Evolutionary conservation across 2,113 vertebrate species (phyloP), one percentile per base, ranked within the genome.

Genomic region (Phyllostomus hastatus): DNA sequence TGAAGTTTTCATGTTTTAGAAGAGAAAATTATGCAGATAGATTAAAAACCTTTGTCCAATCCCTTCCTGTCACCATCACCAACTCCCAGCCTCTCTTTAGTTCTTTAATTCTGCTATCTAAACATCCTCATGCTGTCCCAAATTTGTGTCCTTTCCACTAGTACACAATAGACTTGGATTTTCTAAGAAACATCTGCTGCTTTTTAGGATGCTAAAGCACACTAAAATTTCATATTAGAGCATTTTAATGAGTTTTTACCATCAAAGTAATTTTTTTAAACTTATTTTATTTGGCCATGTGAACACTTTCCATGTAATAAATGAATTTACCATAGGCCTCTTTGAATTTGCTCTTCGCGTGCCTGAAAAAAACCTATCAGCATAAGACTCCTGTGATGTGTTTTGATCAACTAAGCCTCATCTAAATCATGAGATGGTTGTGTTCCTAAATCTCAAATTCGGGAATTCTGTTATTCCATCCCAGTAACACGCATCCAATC

Each of bases 361-460:
- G 28, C 26, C 67, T 95, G 22, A 48, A 90, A 91, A 52, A 78
- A 24, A 33, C 8, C 70, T 43, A 80, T 64, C 50, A 35, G 38
- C 33, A 15, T 28, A 75, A 11, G 11, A 1, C 41, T 85, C 11
- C 1, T 72, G 10, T 90, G 35, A 72, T 73, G 10, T 57, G 2
- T 95, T 92, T 97, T 88, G 20, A 90, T 90, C 19, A 79, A 38
- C 31, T 43, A 88, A 73, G 6, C 52, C 43, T 78, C 57, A 92
- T 90, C 52, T 70, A 76, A 90, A 22, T 57, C 64, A 59, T 5
- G 73, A 69, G 48, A 57, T 94, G 64, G 41, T 12, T 26, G 5
- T 87, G 35, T 67, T 92, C 85, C 92, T 85, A 92, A 76, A 72
- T 76, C 46, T 94, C 38, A 75, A 20, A 79, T 88, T 91, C 31